Percentiles rank a stretch among this genome's conserved stretches.
phyloP scores from a whole-genome alignment of 2,797 vertebrate species.

The Macroramphosus scolopax region DNA sequence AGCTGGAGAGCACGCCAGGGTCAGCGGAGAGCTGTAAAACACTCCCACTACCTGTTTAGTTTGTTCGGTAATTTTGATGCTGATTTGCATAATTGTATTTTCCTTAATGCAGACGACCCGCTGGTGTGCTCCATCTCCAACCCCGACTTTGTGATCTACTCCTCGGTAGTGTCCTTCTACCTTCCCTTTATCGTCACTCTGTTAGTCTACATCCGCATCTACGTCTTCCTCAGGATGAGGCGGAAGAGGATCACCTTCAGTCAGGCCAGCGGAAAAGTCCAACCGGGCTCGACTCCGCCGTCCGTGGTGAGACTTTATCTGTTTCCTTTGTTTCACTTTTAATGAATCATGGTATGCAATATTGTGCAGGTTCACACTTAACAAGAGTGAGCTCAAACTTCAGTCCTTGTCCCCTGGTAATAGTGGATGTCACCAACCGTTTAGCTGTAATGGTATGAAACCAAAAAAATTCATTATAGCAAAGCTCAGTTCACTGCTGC shows the following conservation, averaged over 20 bases:
- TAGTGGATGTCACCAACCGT: too few relatives aligned
- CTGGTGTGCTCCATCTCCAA: constrained; percentile 93
- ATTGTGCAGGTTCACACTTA: too few relatives aligned
- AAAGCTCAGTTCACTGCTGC: too few relatives aligned
- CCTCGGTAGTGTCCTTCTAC: constrained; percentile 95
- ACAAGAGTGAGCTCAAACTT: too few relatives aligned
- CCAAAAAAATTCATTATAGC: too few relatives aligned
- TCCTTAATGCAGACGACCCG: constrained; percentile 80
- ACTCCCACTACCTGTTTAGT: not conserved
- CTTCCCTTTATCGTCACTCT: constrained; percentile 90
- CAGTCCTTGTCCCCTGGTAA: too few relatives aligned
- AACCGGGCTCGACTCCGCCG: constrained; percentile 61
- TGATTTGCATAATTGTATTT: constrained; percentile 15
- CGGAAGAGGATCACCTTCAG: constrained; percentile 85
- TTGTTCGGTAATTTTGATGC: constrained; percentile 3
- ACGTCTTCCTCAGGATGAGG: constrained; percentile 88
- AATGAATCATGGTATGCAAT: too few relatives aligned
- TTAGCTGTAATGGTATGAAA: too few relatives aligned
- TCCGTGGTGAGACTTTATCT: constrained; percentile 74
- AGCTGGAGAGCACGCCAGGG: constrained; percentile 7
- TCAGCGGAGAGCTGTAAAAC: constrained; percentile 15
- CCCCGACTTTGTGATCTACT: constrained; percentile 92
- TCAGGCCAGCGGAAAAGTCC: constrained; percentile 83
- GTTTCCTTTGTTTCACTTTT: not conserved
- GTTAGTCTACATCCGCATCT: constrained; percentile 92